A percentile compares a stretch with the other conserved stretches of the same genome.
Evolutionary conservation across 2,888 invertebrate genomes (phyloP).

Genomic region (Sipunculus nudus): DNA sequence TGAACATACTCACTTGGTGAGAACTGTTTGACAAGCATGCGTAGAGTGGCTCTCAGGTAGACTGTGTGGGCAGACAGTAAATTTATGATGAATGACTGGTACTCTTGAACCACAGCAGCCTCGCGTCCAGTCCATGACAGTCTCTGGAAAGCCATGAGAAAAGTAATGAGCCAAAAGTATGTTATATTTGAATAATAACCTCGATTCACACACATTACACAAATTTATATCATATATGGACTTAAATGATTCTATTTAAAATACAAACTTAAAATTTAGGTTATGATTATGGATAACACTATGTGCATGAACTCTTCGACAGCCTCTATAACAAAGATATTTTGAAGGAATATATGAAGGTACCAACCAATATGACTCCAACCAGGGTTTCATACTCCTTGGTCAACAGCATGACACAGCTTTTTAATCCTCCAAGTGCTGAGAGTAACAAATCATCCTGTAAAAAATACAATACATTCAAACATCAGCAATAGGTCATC

Average conservation of each 20-base stretch:
- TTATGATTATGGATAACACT: too few species aligned
- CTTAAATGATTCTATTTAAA: too few species aligned
- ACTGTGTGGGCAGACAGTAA: conserved; percentile 76
- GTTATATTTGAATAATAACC: neutral
- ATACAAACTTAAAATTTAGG: too few species aligned
- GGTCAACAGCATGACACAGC: conserved; percentile 46
- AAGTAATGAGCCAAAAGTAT: neutral
- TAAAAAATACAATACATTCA: too few species aligned
- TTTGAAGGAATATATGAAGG: neutral
- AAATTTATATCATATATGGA: too few species aligned
- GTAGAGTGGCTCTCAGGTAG: conserved; percentile 73
- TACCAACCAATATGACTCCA: conserved; percentile 45
- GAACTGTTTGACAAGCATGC: conserved; percentile 73
- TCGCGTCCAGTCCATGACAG: conserved; percentile 51
- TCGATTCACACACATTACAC: neutral
- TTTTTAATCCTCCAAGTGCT: conserved; percentile 41
- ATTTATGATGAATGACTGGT: conserved; percentile 75
- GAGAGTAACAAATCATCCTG: conserved; percentile 40
- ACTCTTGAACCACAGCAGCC: conserved; percentile 68
- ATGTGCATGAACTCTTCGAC: neutral
- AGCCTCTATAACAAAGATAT: neutral
- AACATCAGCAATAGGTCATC: too few species aligned
- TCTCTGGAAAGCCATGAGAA: conserved; percentile 46
- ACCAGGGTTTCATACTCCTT: conserved; percentile 48
- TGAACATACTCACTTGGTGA: conserved; percentile 69